phyloP scores from a whole-genome alignment of 2,113 vertebrate genomes.

The Nycticorax nycticorax region DNA sequence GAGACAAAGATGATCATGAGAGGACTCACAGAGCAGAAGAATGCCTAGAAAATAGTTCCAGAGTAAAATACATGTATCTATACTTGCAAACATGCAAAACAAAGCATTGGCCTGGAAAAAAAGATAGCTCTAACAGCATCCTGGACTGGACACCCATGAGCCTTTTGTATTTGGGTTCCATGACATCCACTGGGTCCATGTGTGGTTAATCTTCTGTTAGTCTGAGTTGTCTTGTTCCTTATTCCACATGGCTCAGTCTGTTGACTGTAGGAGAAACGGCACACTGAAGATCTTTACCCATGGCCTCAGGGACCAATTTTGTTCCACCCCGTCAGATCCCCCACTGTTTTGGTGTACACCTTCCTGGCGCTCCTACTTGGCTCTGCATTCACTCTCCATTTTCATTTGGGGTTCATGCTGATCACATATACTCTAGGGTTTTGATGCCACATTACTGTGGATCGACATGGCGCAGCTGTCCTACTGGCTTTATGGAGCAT shows the following conservation, averaged over 20 bases:
- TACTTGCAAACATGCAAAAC: background rate
- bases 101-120: background rate
- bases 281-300: background rate
- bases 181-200: background rate
- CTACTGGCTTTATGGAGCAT: background rate
- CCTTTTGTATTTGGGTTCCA: background rate
- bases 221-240: background rate
- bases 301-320: background rate
- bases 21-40: background rate
- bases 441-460: background rate
- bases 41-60: background rate
- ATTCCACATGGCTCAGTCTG: background rate
- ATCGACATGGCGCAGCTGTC: background rate
- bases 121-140: background rate
- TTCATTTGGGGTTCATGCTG: background rate
- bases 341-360: background rate
- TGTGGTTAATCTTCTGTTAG: background rate
- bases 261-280: background rate
- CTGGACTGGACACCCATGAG: background rate
- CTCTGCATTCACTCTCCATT: background rate
- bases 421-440: background rate
- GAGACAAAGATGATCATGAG: background rate
- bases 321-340: background rate
- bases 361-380: background rate
- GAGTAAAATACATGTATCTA: background rate